Evolutionary conservation across 2,113 vertebrate species (phyloP).

Genomic region (Aleadryas rufinucha): DNA sequence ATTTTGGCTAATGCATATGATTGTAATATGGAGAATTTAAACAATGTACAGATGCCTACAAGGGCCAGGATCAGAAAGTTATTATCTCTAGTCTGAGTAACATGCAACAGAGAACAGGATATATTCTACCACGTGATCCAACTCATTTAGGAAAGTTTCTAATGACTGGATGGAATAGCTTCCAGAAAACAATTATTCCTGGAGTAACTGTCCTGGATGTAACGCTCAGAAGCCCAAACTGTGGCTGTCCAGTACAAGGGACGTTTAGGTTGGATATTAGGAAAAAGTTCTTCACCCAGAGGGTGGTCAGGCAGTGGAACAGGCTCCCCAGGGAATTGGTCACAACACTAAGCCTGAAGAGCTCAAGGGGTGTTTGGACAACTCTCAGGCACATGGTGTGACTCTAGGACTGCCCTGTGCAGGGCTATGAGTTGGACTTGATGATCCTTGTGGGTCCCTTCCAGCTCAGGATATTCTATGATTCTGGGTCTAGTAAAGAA

Average conservation of each 20-base stretch:
- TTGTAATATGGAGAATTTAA: not conserved
- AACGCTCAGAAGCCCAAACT: not conserved
- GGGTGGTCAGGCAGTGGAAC: accelerated
- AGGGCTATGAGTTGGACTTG: not conserved
- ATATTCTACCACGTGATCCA: not conserved
- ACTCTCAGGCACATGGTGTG: not conserved
- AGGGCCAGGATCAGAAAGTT: not conserved
- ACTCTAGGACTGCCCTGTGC: not conserved
- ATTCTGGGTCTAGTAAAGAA: not conserved
- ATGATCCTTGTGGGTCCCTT: not conserved
- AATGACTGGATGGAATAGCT: not conserved
- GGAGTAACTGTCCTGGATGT: not conserved
- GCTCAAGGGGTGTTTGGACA: not conserved
- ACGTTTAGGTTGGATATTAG: not conserved
- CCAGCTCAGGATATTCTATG: not conserved
- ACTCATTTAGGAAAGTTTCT: not conserved
- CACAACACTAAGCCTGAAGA: not conserved
- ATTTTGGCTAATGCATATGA: not conserved
- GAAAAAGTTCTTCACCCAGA: not conserved
- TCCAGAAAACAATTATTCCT: not conserved
- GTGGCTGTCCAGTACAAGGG: not conserved
- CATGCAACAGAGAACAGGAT: not conserved
- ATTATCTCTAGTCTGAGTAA: not conserved
- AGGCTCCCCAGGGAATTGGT: not conserved
- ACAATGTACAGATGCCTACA: not conserved